Base-by-base conservation (phyloP, 2,113 vertebrate genomes). In the Parotia lawesii region DNA sequence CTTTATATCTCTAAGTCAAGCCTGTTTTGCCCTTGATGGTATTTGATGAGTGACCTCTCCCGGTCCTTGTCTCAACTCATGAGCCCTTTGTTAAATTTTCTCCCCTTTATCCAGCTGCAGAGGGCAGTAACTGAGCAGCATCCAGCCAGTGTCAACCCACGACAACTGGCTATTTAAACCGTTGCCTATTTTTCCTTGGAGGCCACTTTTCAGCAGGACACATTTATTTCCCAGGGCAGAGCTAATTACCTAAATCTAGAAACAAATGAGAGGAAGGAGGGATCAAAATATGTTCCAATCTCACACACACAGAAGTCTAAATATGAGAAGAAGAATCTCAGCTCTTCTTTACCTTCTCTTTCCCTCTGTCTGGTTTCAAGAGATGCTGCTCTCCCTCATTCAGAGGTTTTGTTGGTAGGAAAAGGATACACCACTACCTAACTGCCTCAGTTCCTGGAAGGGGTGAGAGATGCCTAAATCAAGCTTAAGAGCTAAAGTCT, bases 351-450 rank as follows among this genome's bases (percentile, higher is more conserved):
- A 51, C 57, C 25, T 82, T 76, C 19, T 80, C 16, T 89, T 86
- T 92, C 64, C 61, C 73, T 45, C 71, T 90, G 54, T 4, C 54
- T 85, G 23, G 6, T 87, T 86, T 92, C 83, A 80, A 40, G 70
- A 86, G 50, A 73, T 77, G 76, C 72, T 83, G 45, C 15, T 86
- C 18, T 79, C 64, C 42, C 64, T 53, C 73, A 48, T 61, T 76
- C 50, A 76, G 79, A 90, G 75, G 12, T 51, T 94, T 93, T 75
- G 21, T 85, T 91, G 31, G 50, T 85, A 82, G 85, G 83, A 89
- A 89, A 85, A 91, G 45, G 62, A 87, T 47, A 45, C 45, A 62
- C 51, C 5, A 0, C 45, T 65, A 37, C 33, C 53, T 79, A 57
- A 69, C 37, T 87, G 54, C 17, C 45, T 71, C 48, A 57, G 13